Conservation (phyloP, 2,888 invertebrate species). For the Callimorpha dominula region DNA sequence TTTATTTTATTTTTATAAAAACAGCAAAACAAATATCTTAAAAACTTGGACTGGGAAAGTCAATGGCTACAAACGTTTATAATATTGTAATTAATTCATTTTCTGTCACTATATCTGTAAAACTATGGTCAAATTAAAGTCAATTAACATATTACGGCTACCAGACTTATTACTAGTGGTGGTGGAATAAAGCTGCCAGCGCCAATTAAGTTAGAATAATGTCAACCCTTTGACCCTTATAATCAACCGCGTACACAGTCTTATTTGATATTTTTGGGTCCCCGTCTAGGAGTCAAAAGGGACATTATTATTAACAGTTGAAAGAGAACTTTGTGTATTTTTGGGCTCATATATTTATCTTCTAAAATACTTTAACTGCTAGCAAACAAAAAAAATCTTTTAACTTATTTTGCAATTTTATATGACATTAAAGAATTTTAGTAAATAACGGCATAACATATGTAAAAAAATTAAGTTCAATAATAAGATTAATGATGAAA, state of each 20-base stretch:
- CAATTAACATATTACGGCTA: not conserved
- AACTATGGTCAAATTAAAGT: not conserved
- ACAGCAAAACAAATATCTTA: too few species aligned
- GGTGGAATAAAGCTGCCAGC: not conserved
- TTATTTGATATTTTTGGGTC: not conserved
- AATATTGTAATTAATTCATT: not conserved
- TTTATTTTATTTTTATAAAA: too few species aligned
- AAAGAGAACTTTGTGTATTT: not conserved
- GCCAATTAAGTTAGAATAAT: not conserved
- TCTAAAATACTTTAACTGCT: not conserved
- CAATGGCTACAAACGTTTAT: too few species aligned
- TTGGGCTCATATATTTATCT: not conserved
- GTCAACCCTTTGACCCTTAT: constrained; percentile 7
- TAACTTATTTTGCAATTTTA: not conserved
- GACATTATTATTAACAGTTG: constrained; percentile 1
- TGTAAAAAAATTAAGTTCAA: too few species aligned
- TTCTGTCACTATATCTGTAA: not conserved
- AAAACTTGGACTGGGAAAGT: too few species aligned
- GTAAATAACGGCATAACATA: not conserved
- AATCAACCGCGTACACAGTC: not conserved
- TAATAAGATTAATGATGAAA: not conserved
- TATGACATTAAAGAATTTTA: not conserved
- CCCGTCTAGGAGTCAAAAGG: not conserved
- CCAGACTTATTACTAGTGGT: not conserved
- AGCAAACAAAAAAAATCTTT: not conserved